Percentiles rank a stretch among this genome's conserved stretches.
These are phyloP conservation scores for Hycleus phaleratus DNA, from an alignment of 1,140 invertebrate species.

Conservation along the genomic window DNA sequence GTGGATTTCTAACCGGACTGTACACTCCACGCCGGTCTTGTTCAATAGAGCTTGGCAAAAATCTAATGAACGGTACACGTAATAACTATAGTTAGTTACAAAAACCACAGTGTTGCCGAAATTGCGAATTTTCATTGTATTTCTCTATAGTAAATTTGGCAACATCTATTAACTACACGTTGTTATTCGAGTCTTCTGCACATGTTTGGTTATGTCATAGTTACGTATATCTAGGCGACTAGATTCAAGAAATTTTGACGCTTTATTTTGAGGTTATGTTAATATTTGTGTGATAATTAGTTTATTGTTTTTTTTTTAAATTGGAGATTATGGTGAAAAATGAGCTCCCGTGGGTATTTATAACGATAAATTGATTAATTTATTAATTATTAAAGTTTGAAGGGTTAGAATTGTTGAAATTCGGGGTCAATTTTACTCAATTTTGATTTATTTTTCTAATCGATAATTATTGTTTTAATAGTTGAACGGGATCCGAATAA, in stretches of 20 bases:
- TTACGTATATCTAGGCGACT: too few species aligned
- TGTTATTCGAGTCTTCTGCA: too few species aligned
- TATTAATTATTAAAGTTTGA: too few species aligned
- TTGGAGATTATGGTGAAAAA: background rate
- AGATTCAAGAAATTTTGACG: conserved; percentile 7
- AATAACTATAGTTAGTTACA: background rate
- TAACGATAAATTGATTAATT: background rate
- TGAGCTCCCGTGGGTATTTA: conserved; percentile 15
- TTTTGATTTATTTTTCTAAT: background rate
- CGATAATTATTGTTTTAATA: conserved; percentile 41
- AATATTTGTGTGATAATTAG: background rate
- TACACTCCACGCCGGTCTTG: background rate
- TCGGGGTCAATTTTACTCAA: too few species aligned
- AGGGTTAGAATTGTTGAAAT: too few species aligned
- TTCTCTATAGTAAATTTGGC: too few species aligned
- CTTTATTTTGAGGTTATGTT: conserved; percentile 10
- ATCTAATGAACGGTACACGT: too few species aligned
- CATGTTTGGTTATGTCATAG: too few species aligned
- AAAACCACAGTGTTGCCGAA: conserved; percentile 3
- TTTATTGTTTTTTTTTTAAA: background rate
- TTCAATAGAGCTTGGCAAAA: conserved; percentile 3
- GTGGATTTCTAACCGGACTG: too few species aligned
- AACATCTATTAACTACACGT: too few species aligned
- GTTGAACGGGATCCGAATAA: conserved; percentile 79
- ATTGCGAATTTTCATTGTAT: background rate